Percentiles rank a stretch among this genome's conserved stretches.
These are phyloP conservation scores for Apodemia duryi DNA, from an alignment of 2,888 invertebrate species.

Conservation along the genomic window DNA sequence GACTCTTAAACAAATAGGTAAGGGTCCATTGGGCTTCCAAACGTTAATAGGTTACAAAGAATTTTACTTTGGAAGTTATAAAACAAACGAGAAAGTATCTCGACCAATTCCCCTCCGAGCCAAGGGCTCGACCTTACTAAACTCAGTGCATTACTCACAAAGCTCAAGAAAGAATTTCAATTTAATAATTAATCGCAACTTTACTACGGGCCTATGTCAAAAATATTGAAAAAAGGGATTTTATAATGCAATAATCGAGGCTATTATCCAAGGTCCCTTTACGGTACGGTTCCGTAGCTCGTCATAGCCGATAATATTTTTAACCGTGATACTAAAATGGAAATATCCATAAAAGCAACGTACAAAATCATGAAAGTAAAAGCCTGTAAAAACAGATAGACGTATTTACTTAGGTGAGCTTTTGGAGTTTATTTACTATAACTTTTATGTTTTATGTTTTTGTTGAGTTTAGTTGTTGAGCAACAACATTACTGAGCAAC, in stretches of 20 bases:
- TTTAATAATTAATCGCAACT: constrained; percentile 42
- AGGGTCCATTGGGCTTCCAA: constrained; percentile 1
- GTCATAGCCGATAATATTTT: constrained; percentile 54
- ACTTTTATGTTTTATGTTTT: constrained; percentile 1
- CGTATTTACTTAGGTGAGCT: constrained; percentile 27
- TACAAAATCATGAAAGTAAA: constrained; percentile 43
- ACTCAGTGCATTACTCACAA: constrained; percentile 32
- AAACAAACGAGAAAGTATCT: constrained; percentile 28
- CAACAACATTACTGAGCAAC: not conserved
- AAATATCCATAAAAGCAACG: constrained; percentile 57
- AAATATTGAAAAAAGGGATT: constrained; percentile 46
- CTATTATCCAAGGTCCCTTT: constrained; percentile 48
- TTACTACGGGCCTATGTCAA: constrained; percentile 28
- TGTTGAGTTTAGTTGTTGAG: constrained; percentile 1
- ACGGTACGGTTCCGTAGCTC: constrained; percentile 39
- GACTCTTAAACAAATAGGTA: constrained; percentile 8
- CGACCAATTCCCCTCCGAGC: constrained; percentile 26
- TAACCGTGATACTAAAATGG: constrained; percentile 64
- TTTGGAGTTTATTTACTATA: constrained; percentile 13
- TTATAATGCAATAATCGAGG: constrained; percentile 56
- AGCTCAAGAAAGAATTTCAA: constrained; percentile 38
- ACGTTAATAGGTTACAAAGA: constrained; percentile 32
- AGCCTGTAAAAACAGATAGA: constrained; percentile 26
- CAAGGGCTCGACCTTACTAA: constrained; percentile 31
- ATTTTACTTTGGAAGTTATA: constrained; percentile 33